These are phyloP conservation scores for Mastigias papua DNA, from an alignment of 30 jellyfish, hydroid and myxozoan species.

Conservation along the genomic window DNA sequence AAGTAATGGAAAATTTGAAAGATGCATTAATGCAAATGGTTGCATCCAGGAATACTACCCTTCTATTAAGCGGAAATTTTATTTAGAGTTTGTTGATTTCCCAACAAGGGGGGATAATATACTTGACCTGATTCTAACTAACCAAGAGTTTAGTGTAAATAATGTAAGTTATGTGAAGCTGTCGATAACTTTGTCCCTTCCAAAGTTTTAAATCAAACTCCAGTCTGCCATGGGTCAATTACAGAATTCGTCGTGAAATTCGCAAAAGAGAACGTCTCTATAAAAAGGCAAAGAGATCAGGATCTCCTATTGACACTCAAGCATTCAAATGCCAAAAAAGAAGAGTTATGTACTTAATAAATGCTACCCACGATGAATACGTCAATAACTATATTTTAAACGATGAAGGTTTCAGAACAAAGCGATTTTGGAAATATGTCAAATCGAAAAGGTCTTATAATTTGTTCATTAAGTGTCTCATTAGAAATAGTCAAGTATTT, in stretches of 20 bases:
- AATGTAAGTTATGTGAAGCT: conserved; percentile 1
- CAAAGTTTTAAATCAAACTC: conserved; percentile 16
- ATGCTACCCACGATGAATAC: conserved; percentile 29
- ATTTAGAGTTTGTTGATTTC: conserved; percentile 10
- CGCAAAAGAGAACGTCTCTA: conserved; percentile 36
- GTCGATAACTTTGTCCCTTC: conserved; percentile 27
- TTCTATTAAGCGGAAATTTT: neutral
- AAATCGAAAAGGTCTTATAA: conserved; percentile 13
- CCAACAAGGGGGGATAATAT: conserved; percentile 8
- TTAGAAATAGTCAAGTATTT: conserved; percentile 1
- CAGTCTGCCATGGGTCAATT: conserved; percentile 28
- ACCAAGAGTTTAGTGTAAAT: neutral
- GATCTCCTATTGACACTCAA: conserved; percentile 9
- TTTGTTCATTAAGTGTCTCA: neutral
- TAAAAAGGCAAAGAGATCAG: conserved; percentile 33
- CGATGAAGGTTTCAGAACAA: conserved; percentile 1
- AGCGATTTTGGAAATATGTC: conserved; percentile 17
- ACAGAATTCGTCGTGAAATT: conserved; percentile 26
- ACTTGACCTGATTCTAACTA: conserved; percentile 10
- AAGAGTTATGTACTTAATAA: conserved; percentile 11
- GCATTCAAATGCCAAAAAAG: conserved; percentile 14
- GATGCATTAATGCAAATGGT: neutral
- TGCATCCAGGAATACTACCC: neutral
- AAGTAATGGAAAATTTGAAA: neutral
- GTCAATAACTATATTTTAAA: conserved; percentile 19